Evolutionary conservation across 2,888 invertebrate species (phyloP), one percentile per base, ranked within the genome.

Genomic region (Drosophila buzzatii): DNA sequence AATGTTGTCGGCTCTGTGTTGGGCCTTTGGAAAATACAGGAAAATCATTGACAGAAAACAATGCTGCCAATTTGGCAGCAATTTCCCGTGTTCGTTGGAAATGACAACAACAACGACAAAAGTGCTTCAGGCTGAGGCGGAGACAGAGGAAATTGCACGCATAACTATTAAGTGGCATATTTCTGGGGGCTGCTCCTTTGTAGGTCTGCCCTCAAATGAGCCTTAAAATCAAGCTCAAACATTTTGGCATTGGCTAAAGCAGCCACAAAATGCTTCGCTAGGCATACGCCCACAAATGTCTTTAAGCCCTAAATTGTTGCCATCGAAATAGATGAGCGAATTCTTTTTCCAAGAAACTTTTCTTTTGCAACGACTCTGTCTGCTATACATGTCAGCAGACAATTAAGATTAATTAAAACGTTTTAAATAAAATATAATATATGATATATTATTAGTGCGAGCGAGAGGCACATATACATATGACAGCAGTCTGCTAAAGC

Each of bases 111-210:
- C 55, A 14, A 23, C 23, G 16, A 18, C 49, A 33, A 77, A 75
- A 81, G 60, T 68, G 82, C 86, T 72, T 67, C 55, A 59, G 81
- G 12, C 39, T 3, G 55, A 3, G 7, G 76, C 55, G 27, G 27
- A 27, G 67, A 55, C 70, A 72, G 85, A 77, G 89, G 89, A 89
- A 87, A 87, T 85, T 89, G 79, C 85, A 80, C 76, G 82, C 89
- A 89, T 87, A 89, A 87, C 89, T 89, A 89, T 90, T 90, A 86
- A 88, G 86, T 88, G 70, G 86, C 85, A 77, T 82, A 73, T 76
- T 77, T 68, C 64, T 57, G 33, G 20, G 33, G 33, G 63, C 60
- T 59, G 63, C 60, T 59, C 49, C 69, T 65, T 67, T 56, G 62
- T 35, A 65, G 44, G 58, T 52, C 51, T 70, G 62, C 42, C 68